These are phyloP conservation scores for Galleria mellonella DNA, from an alignment of 1,140 invertebrate genomes.

Conservation along the genomic window DNA sequence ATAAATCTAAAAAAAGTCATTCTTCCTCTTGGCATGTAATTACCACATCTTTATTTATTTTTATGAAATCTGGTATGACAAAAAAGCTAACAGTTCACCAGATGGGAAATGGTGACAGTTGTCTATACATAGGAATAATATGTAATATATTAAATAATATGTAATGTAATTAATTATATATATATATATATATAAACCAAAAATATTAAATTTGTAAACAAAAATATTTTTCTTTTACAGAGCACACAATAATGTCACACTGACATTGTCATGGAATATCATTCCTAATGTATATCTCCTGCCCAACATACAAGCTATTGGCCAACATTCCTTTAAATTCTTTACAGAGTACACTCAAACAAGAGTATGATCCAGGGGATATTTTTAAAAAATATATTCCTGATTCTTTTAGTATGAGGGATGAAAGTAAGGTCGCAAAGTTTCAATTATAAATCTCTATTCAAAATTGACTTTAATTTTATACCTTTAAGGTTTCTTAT, in stretches of 20 bases:
- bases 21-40: too few species aligned
- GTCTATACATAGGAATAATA: too few species aligned
- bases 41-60: too few species aligned
- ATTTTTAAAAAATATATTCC: not conserved
- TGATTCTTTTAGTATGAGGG: not conserved
- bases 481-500: too few species aligned
- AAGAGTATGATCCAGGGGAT: constrained; percentile 77
- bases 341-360: constrained; percentile 90
- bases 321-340: constrained; percentile 91
- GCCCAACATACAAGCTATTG: constrained; percentile 88
- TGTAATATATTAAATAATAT: too few species aligned
- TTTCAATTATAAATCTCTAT: constrained; percentile 41
- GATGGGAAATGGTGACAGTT: too few species aligned
- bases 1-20: too few species aligned
- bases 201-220: too few species aligned
- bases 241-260: constrained; percentile 93
- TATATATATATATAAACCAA: too few species aligned
- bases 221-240: constrained; percentile 82
- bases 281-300: constrained; percentile 98
- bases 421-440: constrained; percentile 29
- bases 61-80: too few species aligned
- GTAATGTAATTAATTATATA: too few species aligned
- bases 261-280: constrained; percentile 98
- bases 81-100: too few species aligned
- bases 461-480: constrained; percentile 21